A percentile compares a stretch with the other conserved stretches of the same genome.
Conservation (phyloP, 2,113 vertebrate genomes). For the Origma solitaria region DNA sequence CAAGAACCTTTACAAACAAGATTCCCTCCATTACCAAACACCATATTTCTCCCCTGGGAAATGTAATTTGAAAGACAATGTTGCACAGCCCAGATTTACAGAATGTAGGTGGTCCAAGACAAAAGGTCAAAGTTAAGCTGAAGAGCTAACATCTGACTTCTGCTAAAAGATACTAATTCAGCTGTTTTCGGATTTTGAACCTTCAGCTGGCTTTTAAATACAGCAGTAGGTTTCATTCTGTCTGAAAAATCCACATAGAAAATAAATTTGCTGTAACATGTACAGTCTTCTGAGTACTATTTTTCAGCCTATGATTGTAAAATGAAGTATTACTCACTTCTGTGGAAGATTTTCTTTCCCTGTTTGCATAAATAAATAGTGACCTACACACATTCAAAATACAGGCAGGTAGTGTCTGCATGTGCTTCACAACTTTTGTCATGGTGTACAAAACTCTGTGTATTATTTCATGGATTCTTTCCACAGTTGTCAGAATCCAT, state of each 20-base stretch:
- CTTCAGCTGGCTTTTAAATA: neutral
- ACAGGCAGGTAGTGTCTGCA: neutral
- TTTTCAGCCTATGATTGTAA: neutral
- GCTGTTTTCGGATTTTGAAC: neutral
- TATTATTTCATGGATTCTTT: neutral
- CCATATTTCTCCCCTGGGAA: neutral
- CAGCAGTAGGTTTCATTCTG: neutral
- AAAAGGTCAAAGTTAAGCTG: constrained; percentile 17
- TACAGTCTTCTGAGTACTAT: neutral
- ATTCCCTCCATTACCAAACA: neutral
- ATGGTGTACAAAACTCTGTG: neutral
- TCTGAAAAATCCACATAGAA: neutral
- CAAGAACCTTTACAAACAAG: constrained; percentile 35
- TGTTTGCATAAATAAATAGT: neutral
- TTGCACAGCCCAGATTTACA: neutral
- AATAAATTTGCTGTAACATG: neutral
- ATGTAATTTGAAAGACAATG: neutral
- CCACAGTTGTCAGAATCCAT: neutral
- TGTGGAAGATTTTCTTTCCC: neutral
- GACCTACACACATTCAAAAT: neutral
- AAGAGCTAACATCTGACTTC: neutral
- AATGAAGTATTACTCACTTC: neutral
- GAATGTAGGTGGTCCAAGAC: constrained; percentile 28
- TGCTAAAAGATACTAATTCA: neutral
- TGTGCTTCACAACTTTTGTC: neutral